Evolutionary conservation across 2,797 vertebrate species (phyloP).

Genomic region (Micrastur ruficollis): DNA sequence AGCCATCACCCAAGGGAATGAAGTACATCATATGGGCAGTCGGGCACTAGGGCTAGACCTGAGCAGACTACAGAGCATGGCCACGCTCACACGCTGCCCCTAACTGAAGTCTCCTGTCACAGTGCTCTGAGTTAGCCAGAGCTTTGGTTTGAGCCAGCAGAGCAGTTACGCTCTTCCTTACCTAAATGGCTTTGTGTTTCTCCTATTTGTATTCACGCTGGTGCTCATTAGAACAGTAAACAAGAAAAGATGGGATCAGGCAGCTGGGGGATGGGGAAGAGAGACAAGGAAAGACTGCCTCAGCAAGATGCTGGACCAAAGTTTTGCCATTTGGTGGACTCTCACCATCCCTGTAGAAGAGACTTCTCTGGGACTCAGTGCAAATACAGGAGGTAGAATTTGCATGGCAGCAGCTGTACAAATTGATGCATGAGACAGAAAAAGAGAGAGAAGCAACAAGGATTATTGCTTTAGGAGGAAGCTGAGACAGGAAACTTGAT

Average conservation of each 20-base stretch:
- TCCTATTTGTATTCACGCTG: background rate
- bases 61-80: background rate
- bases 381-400: background rate
- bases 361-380: background rate
- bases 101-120: background rate
- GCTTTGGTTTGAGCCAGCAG: background rate
- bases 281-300: background rate
- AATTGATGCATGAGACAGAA: background rate
- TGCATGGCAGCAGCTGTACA: background rate
- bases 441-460: background rate
- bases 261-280: background rate
- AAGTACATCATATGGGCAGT: background rate
- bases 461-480: background rate
- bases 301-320: background rate
- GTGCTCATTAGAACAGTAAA: background rate
- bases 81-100: background rate
- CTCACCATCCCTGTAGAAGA: background rate
- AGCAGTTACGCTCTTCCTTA: background rate
- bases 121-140: background rate
- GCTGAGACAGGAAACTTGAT: background rate
- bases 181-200: background rate
- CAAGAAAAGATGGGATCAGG: background rate
- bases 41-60: background rate
- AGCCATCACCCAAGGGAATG: background rate
- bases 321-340: background rate